phyloP scores from a whole-genome alignment of 2,888 invertebrate genomes.

The Hyposoter didymator region DNA sequence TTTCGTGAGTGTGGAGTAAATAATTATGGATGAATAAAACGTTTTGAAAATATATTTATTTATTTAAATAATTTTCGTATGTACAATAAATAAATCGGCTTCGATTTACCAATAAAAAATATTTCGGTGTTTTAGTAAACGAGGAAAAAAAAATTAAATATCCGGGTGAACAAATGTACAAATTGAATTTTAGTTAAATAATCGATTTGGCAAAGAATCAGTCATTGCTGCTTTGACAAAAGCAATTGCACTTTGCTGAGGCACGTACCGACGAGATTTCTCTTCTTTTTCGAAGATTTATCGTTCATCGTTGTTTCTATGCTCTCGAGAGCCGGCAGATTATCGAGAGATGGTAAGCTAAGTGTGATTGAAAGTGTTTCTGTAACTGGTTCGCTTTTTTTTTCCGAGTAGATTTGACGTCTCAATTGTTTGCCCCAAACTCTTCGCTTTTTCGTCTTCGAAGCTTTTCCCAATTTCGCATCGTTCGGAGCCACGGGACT shows the following conservation, averaged over 20 bases:
- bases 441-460: constrained; percentile 59
- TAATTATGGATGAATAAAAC: too few relatives aligned
- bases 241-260: constrained; percentile 74
- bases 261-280: constrained; percentile 72
- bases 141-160: not conserved
- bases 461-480: constrained; percentile 22
- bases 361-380: constrained; percentile 61
- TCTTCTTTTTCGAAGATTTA: constrained; percentile 68
- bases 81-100: not conserved
- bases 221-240: constrained; percentile 67
- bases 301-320: constrained; percentile 45
- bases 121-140: not conserved
- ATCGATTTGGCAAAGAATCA: not conserved
- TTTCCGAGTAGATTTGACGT: not conserved
- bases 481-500: not conserved
- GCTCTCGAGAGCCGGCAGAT: constrained; percentile 72
- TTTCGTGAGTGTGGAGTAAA: too few relatives aligned
- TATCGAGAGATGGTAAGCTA: constrained; percentile 58
- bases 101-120: not conserved
- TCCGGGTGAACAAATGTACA: constrained; percentile 40
- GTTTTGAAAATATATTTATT: too few relatives aligned
- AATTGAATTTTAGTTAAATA: not conserved
- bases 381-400: constrained; percentile 58
- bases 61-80: not conserved
- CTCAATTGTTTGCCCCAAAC: constrained; percentile 64